phyloP scores from a whole-genome alignment of 1,140 invertebrate species.

The Meloidogyne hapla region DNA sequence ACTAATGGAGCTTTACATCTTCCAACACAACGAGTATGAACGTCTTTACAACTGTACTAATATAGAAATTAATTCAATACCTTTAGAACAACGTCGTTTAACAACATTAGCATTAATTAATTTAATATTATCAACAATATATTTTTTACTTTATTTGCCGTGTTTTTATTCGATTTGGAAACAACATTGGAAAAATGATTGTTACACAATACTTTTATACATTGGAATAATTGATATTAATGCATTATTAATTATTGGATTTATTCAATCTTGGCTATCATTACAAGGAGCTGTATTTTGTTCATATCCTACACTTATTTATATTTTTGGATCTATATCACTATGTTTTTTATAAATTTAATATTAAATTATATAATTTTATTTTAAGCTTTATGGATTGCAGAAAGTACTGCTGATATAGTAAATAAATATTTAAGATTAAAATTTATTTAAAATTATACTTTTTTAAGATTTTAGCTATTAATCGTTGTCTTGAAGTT shows the following conservation, averaged over 20 bases:
- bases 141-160: conserved; percentile 10
- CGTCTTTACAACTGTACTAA: conserved; percentile 7
- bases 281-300: conserved; percentile 26
- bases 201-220: conserved; percentile 16
- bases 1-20: conserved; percentile 10
- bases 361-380: background rate
- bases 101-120: background rate
- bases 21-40: conserved; percentile 1
- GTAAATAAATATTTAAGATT: background rate
- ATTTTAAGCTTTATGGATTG: conserved; percentile 18
- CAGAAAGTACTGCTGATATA: conserved; percentile 16
- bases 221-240: conserved; percentile 13
- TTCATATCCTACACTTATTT: conserved; percentile 21
- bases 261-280: conserved; percentile 12
- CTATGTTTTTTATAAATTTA: background rate
- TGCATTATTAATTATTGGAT: conserved; percentile 17
- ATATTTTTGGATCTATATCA: conserved; percentile 5
- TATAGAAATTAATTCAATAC: background rate
- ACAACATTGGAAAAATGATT: background rate
- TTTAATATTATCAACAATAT: background rate
- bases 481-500: conserved; percentile 18
- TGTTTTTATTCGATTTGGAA: conserved; percentile 15
- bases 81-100: background rate
- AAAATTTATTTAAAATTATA: background rate
- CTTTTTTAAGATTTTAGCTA: conserved; percentile 19